Conservation (phyloP, 2,797 vertebrate species). For the Corythornis leucogaster region DNA sequence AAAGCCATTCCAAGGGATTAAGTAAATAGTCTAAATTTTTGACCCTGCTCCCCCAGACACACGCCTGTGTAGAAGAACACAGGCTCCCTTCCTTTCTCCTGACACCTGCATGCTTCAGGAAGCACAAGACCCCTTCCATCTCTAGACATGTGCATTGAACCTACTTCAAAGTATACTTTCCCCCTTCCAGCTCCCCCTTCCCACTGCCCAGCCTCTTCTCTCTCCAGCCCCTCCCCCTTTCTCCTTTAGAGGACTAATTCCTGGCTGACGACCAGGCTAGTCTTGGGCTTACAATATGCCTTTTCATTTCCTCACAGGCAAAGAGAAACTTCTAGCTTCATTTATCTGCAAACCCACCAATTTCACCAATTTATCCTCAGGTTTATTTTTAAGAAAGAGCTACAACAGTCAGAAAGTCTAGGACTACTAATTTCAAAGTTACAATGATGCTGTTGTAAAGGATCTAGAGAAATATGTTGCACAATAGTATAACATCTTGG, state of each 20-base stretch:
- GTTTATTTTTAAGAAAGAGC: not conserved
- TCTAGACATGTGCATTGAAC: not conserved
- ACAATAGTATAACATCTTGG: not conserved
- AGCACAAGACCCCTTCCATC: conserved; percentile 43
- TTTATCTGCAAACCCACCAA: not conserved
- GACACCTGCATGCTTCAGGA: conserved; percentile 61
- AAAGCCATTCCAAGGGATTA: conserved; percentile 79
- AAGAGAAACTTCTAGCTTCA: conserved; percentile 34
- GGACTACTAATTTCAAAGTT: not conserved
- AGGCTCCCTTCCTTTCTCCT: conserved; percentile 42
- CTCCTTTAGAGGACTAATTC: conserved; percentile 63
- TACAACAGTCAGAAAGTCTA: not conserved
- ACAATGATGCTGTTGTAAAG: not conserved
- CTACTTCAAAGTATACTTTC: conserved; percentile 3
- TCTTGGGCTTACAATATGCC: conserved; percentile 62
- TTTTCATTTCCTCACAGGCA: conserved; percentile 75
- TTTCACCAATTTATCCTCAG: not conserved
- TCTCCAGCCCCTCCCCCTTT: not conserved
- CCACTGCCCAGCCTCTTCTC: conserved; percentile 14
- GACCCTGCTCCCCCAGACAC: conserved; percentile 72
- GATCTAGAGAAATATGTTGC: not conserved
- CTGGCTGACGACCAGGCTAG: conserved; percentile 75
- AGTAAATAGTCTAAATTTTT: conserved; percentile 80
- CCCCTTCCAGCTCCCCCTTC: conserved; percentile 48
- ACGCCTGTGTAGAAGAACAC: conserved; percentile 61